A percentile compares a stretch with the other conserved stretches of the same genome.
These are phyloP conservation scores for Corythornis vintsioides DNA, from an alignment of 2,113 vertebrate genomes.

Conservation along the genomic window DNA sequence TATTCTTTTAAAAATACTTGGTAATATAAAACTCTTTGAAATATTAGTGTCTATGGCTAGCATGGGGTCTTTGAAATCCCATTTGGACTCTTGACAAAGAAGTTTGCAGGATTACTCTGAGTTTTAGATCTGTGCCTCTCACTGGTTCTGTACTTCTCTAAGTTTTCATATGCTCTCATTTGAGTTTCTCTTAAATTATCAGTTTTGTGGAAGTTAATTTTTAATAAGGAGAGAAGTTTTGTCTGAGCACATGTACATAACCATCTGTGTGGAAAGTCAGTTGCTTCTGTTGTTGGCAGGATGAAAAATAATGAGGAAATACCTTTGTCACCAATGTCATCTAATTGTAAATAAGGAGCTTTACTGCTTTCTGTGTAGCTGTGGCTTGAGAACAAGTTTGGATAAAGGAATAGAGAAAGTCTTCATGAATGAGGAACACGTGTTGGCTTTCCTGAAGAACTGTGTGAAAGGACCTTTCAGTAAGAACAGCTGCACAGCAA, in stretches of 20 bases:
- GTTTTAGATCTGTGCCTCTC: background rate
- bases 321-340: background rate
- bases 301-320: slow-evolving; percentile 1
- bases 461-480: slow-evolving; percentile 53
- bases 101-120: background rate
- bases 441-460: slow-evolving; percentile 25
- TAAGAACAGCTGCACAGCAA: slow-evolving; percentile 48
- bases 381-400: slow-evolving; percentile 20
- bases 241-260: background rate
- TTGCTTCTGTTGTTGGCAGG: slow-evolving; percentile 29
- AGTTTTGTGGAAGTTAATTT: background rate
- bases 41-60: background rate
- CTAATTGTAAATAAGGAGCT: slow-evolving; percentile 14
- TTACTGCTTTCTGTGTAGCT: background rate
- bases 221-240: background rate
- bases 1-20: background rate
- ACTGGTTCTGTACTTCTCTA: background rate
- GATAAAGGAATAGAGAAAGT: slow-evolving; percentile 27
- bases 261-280: background rate
- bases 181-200: background rate
- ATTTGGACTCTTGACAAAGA: background rate
- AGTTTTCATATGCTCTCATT: background rate
- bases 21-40: background rate
- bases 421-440: slow-evolving; percentile 20
- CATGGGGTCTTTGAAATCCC: background rate